A percentile compares a stretch with the other conserved stretches of the same genome.
phyloP scores from a whole-genome alignment of 1,140 invertebrate genomes.

The Drosophila virilis region DNA sequence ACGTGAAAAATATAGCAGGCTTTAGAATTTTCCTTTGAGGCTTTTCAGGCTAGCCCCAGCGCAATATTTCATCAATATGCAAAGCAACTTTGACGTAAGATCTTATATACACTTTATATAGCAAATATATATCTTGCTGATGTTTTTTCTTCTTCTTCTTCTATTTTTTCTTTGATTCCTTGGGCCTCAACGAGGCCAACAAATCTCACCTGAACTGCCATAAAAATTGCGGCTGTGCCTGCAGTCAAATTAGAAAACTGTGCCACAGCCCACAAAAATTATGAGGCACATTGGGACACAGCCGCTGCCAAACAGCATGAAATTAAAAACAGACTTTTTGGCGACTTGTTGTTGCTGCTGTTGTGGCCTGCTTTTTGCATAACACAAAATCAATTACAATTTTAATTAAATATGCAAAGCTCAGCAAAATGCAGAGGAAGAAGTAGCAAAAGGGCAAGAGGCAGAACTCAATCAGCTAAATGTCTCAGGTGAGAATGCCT shows the following conservation, averaged over 20 bases:
- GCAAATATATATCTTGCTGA: slow-evolving; percentile 16
- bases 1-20: slow-evolving; percentile 14
- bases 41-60: slow-evolving; percentile 7
- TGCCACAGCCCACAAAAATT: slow-evolving; percentile 75
- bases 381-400: slow-evolving; percentile 81
- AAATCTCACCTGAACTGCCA: slow-evolving; percentile 76
- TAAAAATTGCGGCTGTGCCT: slow-evolving; percentile 58
- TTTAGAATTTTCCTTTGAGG: slow-evolving; percentile 22
- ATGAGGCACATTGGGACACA: slow-evolving; percentile 73
- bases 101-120: slow-evolving; percentile 30
- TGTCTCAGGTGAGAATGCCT: slow-evolving; percentile 45
- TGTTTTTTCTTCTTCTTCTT: no score
- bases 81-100: slow-evolving; percentile 65
- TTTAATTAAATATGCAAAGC: slow-evolving; percentile 82
- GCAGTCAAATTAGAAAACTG: slow-evolving; percentile 73
- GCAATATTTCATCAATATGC: slow-evolving; percentile 66
- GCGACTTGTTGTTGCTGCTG: slow-evolving; percentile 31
- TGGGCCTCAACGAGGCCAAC: slow-evolving; percentile 51
- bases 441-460: slow-evolving; percentile 8
- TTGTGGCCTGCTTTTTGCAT: slow-evolving; percentile 75
- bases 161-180: slow-evolving; percentile 16
- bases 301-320: slow-evolving; percentile 54
- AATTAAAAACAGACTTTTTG: slow-evolving; percentile 76
- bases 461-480: slow-evolving; percentile 70
- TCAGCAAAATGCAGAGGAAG: slow-evolving; percentile 44